Conservation (phyloP, 2,797 vertebrate species). For the Octomys mimax region DNA sequence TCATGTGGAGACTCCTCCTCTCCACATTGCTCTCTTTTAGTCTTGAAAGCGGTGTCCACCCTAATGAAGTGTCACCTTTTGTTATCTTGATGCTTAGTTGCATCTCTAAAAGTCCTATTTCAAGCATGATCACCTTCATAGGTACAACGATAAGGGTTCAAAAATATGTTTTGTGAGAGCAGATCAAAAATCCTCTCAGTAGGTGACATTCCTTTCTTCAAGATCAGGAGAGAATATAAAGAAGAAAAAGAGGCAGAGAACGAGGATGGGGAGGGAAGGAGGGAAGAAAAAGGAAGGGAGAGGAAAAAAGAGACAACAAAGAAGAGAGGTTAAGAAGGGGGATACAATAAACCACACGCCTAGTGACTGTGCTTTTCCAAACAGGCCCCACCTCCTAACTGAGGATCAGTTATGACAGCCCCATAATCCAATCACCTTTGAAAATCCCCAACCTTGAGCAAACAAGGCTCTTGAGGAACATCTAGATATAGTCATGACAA, state of each 20-base stretch:
- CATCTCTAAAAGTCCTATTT: background rate
- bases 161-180: background rate
- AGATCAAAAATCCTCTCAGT: background rate
- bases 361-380: background rate
- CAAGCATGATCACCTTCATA: background rate
- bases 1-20: accelerated
- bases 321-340: background rate
- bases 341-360: background rate
- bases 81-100: background rate
- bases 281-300: background rate
- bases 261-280: accelerated
- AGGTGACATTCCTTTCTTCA: background rate
- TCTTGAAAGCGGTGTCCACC: background rate
- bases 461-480: background rate
- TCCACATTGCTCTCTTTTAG: background rate
- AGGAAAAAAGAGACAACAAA: background rate
- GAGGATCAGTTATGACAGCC: too few species aligned
- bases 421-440: background rate
- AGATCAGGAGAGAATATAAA: background rate
- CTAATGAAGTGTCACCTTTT: background rate
- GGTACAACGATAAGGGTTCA: background rate
- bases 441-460: background rate
- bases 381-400: background rate
- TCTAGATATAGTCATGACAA: background rate
- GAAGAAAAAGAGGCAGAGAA: background rate